Evolutionary conservation across 2,797 vertebrate genomes (phyloP).

Genomic region (Pangasius djambal): DNA sequence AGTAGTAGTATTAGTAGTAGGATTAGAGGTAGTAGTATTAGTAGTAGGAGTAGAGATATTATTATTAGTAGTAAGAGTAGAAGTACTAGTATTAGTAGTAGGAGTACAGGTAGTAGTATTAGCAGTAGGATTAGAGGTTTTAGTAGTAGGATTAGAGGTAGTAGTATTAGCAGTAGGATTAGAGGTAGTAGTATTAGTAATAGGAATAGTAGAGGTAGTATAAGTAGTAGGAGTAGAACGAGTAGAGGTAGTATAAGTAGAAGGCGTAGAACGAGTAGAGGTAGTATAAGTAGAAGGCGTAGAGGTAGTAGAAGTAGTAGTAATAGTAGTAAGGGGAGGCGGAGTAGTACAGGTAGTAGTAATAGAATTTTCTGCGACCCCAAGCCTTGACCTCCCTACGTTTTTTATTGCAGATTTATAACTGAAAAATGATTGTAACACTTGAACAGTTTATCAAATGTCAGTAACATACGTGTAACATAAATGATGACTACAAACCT

Average conservation of each 20-base stretch:
- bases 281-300: background rate
- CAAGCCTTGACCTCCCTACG: too few species aligned
- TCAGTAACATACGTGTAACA: too few species aligned
- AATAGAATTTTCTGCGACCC: background rate
- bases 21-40: background rate
- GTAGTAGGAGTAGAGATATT: background rate
- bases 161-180: background rate
- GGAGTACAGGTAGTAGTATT: background rate
- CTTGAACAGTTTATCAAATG: too few species aligned
- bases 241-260: background rate
- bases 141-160: background rate
- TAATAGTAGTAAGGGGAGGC: too few species aligned
- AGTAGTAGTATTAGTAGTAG: background rate
- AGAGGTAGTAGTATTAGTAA: background rate
- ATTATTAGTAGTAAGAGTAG: background rate
- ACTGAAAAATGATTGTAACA: too few species aligned
- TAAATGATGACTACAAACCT: too few species aligned
- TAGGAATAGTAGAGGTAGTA: background rate
- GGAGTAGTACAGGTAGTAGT: background rate
- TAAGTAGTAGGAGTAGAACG: too few species aligned
- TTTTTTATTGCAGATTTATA: too few species aligned
- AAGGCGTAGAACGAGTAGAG: background rate
- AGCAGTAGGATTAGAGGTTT: background rate
- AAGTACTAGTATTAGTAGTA: background rate
- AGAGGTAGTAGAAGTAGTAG: background rate